Percentiles rank a stretch among this genome's conserved stretches.
Evolutionary conservation across 30 jellyfish, hydroid and myxozoan genomes (phyloP).

Genomic region (Aurelia sp.): DNA sequence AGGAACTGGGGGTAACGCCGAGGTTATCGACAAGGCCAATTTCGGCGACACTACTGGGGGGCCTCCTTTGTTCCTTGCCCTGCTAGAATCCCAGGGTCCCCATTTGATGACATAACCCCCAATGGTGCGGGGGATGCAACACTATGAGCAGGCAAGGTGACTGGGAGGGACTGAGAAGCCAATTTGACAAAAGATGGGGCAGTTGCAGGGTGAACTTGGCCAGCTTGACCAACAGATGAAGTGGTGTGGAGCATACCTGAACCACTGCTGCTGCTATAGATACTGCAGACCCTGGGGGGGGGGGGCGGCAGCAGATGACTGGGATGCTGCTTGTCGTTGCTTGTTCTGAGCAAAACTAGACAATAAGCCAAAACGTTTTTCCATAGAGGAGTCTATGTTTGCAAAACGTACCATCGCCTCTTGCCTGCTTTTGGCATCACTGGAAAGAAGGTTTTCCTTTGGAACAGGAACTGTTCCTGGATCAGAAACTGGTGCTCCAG

Average conservation of each 20-base stretch:
- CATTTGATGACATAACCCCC: background rate
- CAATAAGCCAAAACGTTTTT: background rate
- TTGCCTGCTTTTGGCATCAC: background rate
- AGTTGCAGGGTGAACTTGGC: slow-evolving; percentile 4
- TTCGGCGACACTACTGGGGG: background rate
- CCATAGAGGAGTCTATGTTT: background rate
- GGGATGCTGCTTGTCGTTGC: background rate
- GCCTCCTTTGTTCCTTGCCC: background rate
- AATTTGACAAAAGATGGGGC: background rate
- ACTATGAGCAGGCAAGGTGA: background rate
- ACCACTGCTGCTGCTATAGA: background rate
- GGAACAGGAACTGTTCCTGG: no score
- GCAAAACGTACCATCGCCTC: background rate
- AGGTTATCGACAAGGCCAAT: slow-evolving; percentile 6
- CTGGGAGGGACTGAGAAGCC: background rate
- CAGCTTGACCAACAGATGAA: background rate
- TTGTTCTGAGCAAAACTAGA: background rate
- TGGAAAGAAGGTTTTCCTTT: no score
- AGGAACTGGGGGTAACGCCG: slow-evolving; percentile 49
- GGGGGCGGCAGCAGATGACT: background rate
- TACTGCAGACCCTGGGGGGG: background rate
- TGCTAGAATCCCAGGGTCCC: background rate
- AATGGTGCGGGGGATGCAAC: no score
- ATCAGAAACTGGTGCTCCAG: no score
- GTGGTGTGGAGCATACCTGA: background rate